These are phyloP conservation scores for Turdus rufiventris DNA, from an alignment of 2,113 vertebrate genomes.

Conservation along the genomic window DNA sequence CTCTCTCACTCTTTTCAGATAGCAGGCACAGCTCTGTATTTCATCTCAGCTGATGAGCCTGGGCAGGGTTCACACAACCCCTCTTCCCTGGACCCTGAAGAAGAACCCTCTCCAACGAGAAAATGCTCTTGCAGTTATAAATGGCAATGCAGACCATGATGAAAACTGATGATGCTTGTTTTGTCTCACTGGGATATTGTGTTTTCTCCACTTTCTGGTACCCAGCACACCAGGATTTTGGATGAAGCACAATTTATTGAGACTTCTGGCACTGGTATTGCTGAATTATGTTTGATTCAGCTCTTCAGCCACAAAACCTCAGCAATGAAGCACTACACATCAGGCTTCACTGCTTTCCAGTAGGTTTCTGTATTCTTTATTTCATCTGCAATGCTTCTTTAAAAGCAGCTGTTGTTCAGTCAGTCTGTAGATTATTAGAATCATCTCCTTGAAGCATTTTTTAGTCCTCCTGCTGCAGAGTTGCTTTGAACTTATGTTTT, in stretches of 20 bases:
- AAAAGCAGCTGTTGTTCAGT: not conserved
- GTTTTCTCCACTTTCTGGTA: not conserved
- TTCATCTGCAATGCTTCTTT: not conserved
- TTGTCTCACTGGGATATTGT: not conserved
- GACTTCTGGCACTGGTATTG: not conserved
- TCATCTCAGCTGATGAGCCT: not conserved
- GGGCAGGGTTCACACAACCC: not conserved
- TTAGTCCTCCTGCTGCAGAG: not conserved
- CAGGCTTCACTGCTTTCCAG: not conserved
- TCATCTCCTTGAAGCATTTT: not conserved
- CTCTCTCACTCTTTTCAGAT: not conserved
- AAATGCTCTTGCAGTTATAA: not conserved
- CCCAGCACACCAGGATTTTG: conserved; percentile 20
- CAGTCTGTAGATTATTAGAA: not conserved
- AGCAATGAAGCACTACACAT: not conserved
- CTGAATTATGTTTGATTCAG: conserved; percentile 31
- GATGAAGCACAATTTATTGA: conserved; percentile 18
- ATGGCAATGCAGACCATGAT: not conserved
- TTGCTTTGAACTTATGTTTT: not conserved
- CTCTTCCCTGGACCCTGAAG: not conserved
- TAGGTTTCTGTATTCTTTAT: not conserved
- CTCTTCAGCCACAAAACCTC: not conserved
- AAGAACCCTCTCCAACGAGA: not conserved
- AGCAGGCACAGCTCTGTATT: not conserved
- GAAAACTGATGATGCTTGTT: not conserved